Conservation (phyloP, 2,888 invertebrate genomes). For the Crioceris asparagi region DNA sequence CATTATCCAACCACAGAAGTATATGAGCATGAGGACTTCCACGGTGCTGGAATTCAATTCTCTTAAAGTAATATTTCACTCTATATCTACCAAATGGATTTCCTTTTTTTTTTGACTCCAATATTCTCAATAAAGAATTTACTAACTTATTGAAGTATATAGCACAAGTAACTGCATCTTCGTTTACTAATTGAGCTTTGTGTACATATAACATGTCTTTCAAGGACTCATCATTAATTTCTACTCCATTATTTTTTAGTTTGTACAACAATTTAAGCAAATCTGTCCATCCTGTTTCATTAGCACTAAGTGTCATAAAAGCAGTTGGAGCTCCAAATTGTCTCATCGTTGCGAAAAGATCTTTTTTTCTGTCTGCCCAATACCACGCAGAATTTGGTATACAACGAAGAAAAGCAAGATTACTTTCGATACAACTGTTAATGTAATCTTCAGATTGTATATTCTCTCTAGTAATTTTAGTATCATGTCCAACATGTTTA, state of each 20-base stretch:
- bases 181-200: slow-evolving; percentile 9
- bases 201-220: slow-evolving; percentile 7
- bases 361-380: slow-evolving; percentile 8
- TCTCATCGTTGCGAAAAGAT: slow-evolving; percentile 28
- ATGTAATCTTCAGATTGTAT: slow-evolving; percentile 3
- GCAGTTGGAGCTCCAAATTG: slow-evolving; percentile 33
- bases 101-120: slow-evolving; percentile 21
- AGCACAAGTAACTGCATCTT: too few species aligned
- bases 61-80: slow-evolving; percentile 26
- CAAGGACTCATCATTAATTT: slow-evolving; percentile 10
- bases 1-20: slow-evolving; percentile 31
- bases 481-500: too few species aligned
- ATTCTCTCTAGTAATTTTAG: too few species aligned
- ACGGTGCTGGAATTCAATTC: slow-evolving; percentile 33
- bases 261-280: slow-evolving; percentile 28
- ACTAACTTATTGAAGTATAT: slow-evolving; percentile 30
- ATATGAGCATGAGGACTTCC: too few species aligned
- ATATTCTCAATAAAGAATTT: slow-evolving; percentile 21
- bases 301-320: slow-evolving; percentile 35
- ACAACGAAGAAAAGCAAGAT: too few species aligned
- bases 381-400: too few species aligned
- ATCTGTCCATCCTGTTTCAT: slow-evolving; percentile 32
- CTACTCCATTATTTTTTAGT: slow-evolving; percentile 8
- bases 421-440: slow-evolving; percentile 5
- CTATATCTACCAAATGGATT: slow-evolving; percentile 28